phyloP scores from a whole-genome alignment of 2,113 vertebrate genomes.

The Tricholaema leucomelas region DNA sequence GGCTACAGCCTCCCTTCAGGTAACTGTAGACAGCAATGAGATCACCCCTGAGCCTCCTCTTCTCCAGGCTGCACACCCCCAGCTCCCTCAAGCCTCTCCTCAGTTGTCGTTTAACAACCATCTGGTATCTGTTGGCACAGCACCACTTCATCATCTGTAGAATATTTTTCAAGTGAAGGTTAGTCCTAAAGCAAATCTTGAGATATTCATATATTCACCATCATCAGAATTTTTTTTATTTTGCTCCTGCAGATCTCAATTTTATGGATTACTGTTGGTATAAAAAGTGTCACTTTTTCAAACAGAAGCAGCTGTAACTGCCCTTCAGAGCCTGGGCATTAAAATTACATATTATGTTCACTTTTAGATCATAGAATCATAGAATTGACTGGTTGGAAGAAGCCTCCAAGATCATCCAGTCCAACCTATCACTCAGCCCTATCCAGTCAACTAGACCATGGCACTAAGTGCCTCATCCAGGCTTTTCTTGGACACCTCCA shows the following conservation, averaged over 20 bases:
- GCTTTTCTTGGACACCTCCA: too few species aligned
- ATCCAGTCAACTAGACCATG: too few species aligned
- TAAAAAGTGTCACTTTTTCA: background rate
- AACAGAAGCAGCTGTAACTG: background rate
- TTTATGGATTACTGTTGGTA: background rate
- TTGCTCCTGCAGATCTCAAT: background rate
- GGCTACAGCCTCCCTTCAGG: too few species aligned
- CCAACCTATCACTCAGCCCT: too few species aligned
- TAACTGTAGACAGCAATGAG: too few species aligned
- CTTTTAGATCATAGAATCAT: too few species aligned
- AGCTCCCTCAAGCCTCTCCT: too few species aligned
- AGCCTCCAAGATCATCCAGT: too few species aligned
- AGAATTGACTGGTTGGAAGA: too few species aligned
- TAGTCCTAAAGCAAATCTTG: conserved; percentile 21
- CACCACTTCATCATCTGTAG: conserved; percentile 31
- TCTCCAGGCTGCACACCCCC: too few species aligned
- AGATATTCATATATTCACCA: background rate
- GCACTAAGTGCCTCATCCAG: too few species aligned
- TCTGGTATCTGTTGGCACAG: conserved; percentile 57
- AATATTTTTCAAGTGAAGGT: background rate
- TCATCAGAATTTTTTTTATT: background rate
- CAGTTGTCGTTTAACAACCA: conserved; percentile 57
- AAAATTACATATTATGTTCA: background rate
- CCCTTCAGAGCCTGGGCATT: background rate
- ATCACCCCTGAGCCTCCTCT: too few species aligned